These are phyloP conservation scores for Macrophya alboannulata DNA, from an alignment of 2,888 invertebrate species.

Conservation along the genomic window DNA sequence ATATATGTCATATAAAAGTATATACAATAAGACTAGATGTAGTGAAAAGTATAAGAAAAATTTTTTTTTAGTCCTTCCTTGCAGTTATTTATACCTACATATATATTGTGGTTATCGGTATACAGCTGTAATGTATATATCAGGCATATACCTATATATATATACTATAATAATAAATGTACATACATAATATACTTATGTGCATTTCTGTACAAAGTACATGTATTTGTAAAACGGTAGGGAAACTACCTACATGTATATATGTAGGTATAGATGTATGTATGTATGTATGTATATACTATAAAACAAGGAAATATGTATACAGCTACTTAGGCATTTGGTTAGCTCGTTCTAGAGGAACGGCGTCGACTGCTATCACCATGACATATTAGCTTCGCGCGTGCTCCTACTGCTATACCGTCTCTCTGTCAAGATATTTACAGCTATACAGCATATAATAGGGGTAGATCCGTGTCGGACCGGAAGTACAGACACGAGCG, in stretches of 20 bases:
- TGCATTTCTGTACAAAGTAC: background rate
- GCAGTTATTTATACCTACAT: too few relatives aligned
- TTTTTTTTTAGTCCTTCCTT: too few relatives aligned
- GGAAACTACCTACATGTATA: too few relatives aligned
- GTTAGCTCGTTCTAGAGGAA: conserved; percentile 5
- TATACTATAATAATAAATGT: too few relatives aligned
- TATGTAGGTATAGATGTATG: background rate
- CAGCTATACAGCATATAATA: background rate
- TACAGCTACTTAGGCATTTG: background rate
- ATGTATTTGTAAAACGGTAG: too few relatives aligned
- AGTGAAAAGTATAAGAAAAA: too few relatives aligned
- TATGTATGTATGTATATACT: background rate
- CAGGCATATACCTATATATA: too few relatives aligned
- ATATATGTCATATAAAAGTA: background rate
- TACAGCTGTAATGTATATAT: too few relatives aligned
- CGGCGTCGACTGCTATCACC: background rate
- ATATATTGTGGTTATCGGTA: too few relatives aligned
- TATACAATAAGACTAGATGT: too few relatives aligned
- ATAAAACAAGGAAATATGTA: background rate
- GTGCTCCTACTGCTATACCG: background rate
- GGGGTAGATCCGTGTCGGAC: background rate
- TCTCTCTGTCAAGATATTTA: background rate
- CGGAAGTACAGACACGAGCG: conserved; percentile 1
- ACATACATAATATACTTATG: too few relatives aligned
- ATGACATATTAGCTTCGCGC: background rate